These are phyloP conservation scores for Manduca sexta DNA, from an alignment of 1,140 invertebrate species.

Conservation along the genomic window DNA sequence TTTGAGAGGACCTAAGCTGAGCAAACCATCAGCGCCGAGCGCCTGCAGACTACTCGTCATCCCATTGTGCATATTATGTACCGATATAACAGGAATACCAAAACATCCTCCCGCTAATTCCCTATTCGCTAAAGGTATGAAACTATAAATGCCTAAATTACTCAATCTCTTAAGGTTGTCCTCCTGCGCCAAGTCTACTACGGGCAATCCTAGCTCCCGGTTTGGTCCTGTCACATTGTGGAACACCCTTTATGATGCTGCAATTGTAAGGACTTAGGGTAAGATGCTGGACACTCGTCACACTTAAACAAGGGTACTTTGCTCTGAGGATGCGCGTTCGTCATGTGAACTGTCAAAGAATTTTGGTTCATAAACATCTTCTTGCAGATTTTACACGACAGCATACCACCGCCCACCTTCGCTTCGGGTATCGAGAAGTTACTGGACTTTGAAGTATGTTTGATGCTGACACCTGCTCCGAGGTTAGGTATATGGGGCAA, in stretches of 20 bases:
- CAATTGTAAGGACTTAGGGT: conserved; percentile 78
- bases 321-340: conserved; percentile 51
- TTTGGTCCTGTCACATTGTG: conserved; percentile 74
- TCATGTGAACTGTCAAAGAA: conserved; percentile 56
- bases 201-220: conserved; percentile 79
- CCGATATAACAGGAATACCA: conserved; percentile 81
- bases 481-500: conserved; percentile 75
- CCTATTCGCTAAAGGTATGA: conserved; percentile 80
- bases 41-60: conserved; percentile 75
- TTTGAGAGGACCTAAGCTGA: conserved; percentile 81
- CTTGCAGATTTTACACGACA: conserved; percentile 58
- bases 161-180: conserved; percentile 77
- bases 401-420: conserved; percentile 51
- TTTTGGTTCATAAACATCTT: conserved; percentile 63
- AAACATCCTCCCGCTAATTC: conserved; percentile 78
- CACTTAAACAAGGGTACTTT: conserved; percentile 75
- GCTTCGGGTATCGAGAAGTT: conserved; percentile 68
- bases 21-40: conserved; percentile 78
- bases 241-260: conserved; percentile 81
- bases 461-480: conserved; percentile 82
- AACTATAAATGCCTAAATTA: conserved; percentile 81
- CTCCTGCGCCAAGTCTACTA: conserved; percentile 81
- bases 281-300: conserved; percentile 81
- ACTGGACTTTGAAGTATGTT: conserved; percentile 56
- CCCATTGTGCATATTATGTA: conserved; percentile 78